Conservation (phyloP, 1,140 invertebrate genomes). For the Drosophila carrolli region DNA sequence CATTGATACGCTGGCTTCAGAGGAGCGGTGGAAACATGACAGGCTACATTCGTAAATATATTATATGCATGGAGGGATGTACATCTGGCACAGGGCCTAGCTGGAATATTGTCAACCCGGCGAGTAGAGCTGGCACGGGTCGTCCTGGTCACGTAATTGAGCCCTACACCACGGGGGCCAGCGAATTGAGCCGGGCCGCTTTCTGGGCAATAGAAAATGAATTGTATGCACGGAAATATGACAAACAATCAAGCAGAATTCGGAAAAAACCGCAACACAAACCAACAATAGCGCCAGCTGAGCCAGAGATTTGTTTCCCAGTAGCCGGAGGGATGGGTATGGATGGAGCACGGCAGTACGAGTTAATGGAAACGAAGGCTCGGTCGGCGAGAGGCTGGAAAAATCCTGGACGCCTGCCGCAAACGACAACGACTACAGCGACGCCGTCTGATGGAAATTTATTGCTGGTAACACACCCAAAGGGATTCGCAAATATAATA, state of each 20-base stretch:
- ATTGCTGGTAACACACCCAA: constrained; percentile 79
- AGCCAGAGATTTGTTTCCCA: constrained; percentile 75
- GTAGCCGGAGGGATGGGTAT: constrained; percentile 15
- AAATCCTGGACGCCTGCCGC: constrained; percentile 62
- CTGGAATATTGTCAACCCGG: constrained; percentile 29
- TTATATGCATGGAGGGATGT: constrained; percentile 5
- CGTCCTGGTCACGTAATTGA: constrained; percentile 60
- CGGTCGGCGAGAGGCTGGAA: constrained; percentile 60
- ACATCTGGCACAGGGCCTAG: constrained; percentile 25
- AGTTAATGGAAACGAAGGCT: constrained; percentile 62
- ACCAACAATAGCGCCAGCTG: constrained; percentile 70
- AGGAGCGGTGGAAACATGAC: constrained; percentile 14
- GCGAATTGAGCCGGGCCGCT: constrained; percentile 9
- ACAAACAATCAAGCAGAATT: constrained; percentile 79
- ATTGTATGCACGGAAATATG: constrained; percentile 75
- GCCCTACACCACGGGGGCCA: constrained; percentile 33
- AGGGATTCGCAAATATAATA: constrained; percentile 82
- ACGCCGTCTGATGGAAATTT: constrained; percentile 76
- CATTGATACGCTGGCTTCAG: constrained; percentile 45
- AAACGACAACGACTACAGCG: constrained; percentile 31
- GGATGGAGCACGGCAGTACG: neutral
- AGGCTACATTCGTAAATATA: constrained; percentile 5
- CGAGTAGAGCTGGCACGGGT: constrained; percentile 19
- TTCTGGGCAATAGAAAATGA: constrained; percentile 59
- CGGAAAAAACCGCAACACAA: constrained; percentile 71